Evolutionary conservation across 2,113 vertebrate species (phyloP), one percentile per base, ranked within the genome.

Genomic region (Chloroceryle aenea): DNA sequence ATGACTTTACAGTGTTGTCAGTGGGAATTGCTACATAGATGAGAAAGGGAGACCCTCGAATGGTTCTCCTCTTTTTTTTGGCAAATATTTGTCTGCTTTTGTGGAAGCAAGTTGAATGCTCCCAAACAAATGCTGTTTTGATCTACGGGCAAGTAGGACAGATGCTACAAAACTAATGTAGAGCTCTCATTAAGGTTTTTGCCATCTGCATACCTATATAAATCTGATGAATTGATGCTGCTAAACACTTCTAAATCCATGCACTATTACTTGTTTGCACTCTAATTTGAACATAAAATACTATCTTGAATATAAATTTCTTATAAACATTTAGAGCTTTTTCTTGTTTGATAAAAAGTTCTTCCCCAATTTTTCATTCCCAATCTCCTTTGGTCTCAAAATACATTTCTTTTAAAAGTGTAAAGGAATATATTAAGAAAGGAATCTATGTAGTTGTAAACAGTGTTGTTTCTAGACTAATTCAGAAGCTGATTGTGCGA

Each of bases 81-180:
- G 36, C 48, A 10, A 21, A 5, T 82, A 52, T 84, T 84, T 89
- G 21, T 67, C 50, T 34, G 18, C 74, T 85, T 95, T 93, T 86
- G 43, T 83, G 48, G 30, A 86, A 92, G 34, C 72, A 32, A 45
- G 38, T 83, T 96, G 87, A 92, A 78, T 73, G 22, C 94, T 92
- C 85, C 71, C 55, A 94, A 89, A 92, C 88, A 93, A 96, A 95
- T 83, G 19, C 43, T 97, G 43, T 90, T 97, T 95, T 86, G 87
- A 95, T 89, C 69, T 93, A 32, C 59, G 89, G 55, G 10, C 29
- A 74, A 75, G 53, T 87, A 89, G 86, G 55, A 50, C 55, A 87
- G 76, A 58, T 97, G 94, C 80, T 91, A 12, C 89, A 50, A 67
- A 93, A 93, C 62, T 85, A 53, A 80, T 22, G 43, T 79, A 71